These are phyloP conservation scores for Platerodrilus igneus DNA, from an alignment of 2,888 invertebrate species.

Conservation along the genomic window DNA sequence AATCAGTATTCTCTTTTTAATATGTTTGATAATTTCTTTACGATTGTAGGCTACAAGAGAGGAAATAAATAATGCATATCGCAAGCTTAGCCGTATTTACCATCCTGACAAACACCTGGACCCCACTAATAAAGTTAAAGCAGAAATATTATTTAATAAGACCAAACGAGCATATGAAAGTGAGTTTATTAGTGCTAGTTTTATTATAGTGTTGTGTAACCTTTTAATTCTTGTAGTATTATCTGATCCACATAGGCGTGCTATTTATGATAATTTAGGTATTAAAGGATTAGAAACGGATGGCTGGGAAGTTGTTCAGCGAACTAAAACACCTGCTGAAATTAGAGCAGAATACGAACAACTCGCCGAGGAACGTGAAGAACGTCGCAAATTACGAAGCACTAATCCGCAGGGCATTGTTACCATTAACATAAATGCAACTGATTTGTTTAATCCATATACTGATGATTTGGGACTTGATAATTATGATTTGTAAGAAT, in stretches of 20 bases:
- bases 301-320: constrained; percentile 91
- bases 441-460: constrained; percentile 86
- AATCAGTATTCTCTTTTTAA: constrained; percentile 9
- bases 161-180: constrained; percentile 92
- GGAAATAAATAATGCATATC: constrained; percentile 91
- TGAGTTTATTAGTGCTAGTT: constrained; percentile 36
- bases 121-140: constrained; percentile 77
- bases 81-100: constrained; percentile 85
- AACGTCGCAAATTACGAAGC: constrained; percentile 78
- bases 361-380: constrained; percentile 77
- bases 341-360: constrained; percentile 96
- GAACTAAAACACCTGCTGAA: constrained; percentile 90
- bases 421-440: constrained; percentile 84
- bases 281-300: constrained; percentile 87
- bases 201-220: constrained; percentile 3
- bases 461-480: constrained; percentile 61
- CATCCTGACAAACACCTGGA: constrained; percentile 96
- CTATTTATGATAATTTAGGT: constrained; percentile 91
- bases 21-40: constrained; percentile 32
- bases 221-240: constrained; percentile 59
- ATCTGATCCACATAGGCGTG: constrained; percentile 87
- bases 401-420: constrained; percentile 90
- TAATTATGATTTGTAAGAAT: constrained; percentile 40
- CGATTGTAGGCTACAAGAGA: constrained; percentile 90
- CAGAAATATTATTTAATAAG: constrained; percentile 88